A percentile compares a stretch with the other conserved stretches of the same genome.
Conservation (phyloP, 2,888 invertebrate species). For the Eupithecia tripunctaria region DNA sequence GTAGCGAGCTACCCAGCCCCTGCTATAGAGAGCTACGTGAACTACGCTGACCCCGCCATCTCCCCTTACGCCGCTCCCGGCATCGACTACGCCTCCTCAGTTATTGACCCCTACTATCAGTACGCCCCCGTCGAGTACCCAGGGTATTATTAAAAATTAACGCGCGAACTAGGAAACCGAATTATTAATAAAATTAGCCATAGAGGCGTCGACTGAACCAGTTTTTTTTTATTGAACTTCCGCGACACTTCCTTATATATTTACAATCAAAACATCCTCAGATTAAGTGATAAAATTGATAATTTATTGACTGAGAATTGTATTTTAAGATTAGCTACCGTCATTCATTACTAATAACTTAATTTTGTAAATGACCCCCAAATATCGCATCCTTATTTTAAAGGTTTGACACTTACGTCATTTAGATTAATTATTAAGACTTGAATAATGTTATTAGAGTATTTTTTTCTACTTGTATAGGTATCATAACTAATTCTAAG, state of each 20-base stretch:
- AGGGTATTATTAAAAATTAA: background rate
- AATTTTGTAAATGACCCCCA: conserved; percentile 4
- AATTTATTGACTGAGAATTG: conserved; percentile 13
- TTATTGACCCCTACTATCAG: conserved; percentile 12
- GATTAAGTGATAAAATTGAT: background rate
- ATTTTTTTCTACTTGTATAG: too few relatives aligned
- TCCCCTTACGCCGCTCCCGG: conserved; percentile 38
- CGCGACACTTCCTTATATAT: conserved; percentile 13
- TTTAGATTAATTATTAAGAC: background rate
- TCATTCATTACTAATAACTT: conserved; percentile 10
- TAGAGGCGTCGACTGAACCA: conserved; percentile 41
- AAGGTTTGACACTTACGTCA: background rate
- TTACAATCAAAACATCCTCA: background rate
- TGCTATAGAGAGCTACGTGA: background rate
- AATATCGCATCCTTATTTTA: background rate
- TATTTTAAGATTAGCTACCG: background rate
- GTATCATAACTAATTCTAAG: too few relatives aligned
- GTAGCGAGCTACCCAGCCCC: background rate
- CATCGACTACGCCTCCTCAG: background rate
- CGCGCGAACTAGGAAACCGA: background rate
- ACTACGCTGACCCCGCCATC: conserved; percentile 49
- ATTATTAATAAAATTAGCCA: conserved; percentile 32
- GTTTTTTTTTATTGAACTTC: conserved; percentile 30
- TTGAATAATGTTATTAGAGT: too few relatives aligned
- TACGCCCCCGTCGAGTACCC: background rate